Evolutionary conservation across 1,140 invertebrate species (phyloP), one percentile per base, ranked within the genome.

Genomic region (Panagrolaimus sp.): DNA sequence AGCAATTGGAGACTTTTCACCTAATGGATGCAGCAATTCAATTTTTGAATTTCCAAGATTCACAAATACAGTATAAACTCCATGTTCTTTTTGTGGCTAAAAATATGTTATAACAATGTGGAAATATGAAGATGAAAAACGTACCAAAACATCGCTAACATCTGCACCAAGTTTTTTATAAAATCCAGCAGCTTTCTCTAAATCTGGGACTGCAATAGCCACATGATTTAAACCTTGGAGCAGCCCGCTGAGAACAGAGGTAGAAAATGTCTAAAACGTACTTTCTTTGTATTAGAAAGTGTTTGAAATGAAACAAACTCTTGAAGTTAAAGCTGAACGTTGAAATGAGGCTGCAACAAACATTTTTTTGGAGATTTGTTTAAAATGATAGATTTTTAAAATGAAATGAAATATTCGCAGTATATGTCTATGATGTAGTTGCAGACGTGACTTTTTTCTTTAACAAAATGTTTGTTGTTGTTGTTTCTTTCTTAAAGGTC

Each of bases 81-180:
- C 88, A 17, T 58, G 52, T 58, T 58, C 52, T 12, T 21, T 21
- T 21, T 58, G 52, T 10, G 52, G 52, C 12, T 38, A 38, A 4
- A 38, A 38, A 38, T n/a, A n/a, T n/a, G 32, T 38, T 38, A 38
- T 38, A 38, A n/a, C n/a, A n/a, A n/a, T n/a, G n/a, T n/a, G n/a
- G 32, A 4, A 38, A 38, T 38, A 38, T 7, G 7, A 38, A 38
- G 7, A 38, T 4, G 32, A 38, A 4, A 38, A 38, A 38, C 32
- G 2, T 38, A 38, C 32, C 32, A 97, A 86, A 79, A 91, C 87
- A 84, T 92, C 91, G 67, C 97, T 87, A 70, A 93, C 92, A 84
- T 89, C 89, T 48, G 90, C 91, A 87, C 97, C 94, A 87, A 93
- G 89, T 83, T 90, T 91, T 84, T 91, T 90, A 73, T 87, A 88